phyloP scores from a whole-genome alignment of 1,140 invertebrate genomes.

The Paraescarpia echinospica region DNA sequence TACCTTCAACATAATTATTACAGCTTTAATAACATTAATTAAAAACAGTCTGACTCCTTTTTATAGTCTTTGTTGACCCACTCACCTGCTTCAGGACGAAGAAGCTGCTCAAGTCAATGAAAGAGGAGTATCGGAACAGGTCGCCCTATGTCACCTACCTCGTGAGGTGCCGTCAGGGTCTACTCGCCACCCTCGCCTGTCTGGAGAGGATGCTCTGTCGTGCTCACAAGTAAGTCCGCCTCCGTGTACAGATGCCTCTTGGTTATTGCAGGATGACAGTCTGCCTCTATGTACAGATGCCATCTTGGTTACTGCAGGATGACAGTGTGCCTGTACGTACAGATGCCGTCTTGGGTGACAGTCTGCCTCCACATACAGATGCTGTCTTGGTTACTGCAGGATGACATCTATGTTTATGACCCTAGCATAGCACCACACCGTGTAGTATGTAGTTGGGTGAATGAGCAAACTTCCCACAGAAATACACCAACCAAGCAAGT shows the following conservation, averaged over 20 bases:
- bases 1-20: no score
- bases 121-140: constrained; percentile 77
- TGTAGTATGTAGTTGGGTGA: no score
- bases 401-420: no score
- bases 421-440: no score
- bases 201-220: constrained; percentile 67
- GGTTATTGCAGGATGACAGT: background rate
- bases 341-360: background rate
- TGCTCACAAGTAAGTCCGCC: constrained; percentile 56
- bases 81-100: constrained; percentile 62
- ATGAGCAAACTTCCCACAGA: no score
- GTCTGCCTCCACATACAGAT: background rate
- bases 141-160: constrained; percentile 84
- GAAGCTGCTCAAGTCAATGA: constrained; percentile 76
- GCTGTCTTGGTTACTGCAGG: background rate
- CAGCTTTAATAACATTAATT: no score
- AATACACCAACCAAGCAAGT: no score
- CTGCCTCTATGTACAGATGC: background rate
- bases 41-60: no score
- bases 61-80: constrained; percentile 18
- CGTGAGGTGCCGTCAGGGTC: constrained; percentile 77
- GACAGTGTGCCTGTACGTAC: no score
- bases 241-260: background rate
- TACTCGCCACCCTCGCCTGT: constrained; percentile 78
- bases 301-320: background rate